phyloP scores from a whole-genome alignment of 92 coral and sea anemone species.

The Heteractis magnifica region DNA sequence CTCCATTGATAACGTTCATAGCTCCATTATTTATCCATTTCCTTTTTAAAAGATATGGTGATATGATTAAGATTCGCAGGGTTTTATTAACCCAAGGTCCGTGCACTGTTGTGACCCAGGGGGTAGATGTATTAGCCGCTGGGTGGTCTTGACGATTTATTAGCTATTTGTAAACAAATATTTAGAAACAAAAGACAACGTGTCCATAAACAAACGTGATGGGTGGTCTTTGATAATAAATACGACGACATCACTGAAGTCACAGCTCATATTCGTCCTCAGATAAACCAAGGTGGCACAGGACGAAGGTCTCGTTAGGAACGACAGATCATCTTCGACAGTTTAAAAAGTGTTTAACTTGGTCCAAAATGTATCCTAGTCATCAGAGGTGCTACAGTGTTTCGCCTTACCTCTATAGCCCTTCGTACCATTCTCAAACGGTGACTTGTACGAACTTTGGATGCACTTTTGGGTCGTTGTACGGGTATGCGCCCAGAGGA shows the following conservation, averaged over 20 bases:
- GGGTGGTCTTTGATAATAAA: conserved; percentile 72
- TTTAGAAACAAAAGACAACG: conserved; percentile 78
- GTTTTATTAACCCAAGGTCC: not conserved
- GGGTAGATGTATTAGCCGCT: conserved; percentile 19
- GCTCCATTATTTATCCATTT: conserved; percentile 14
- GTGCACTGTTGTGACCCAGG: not conserved
- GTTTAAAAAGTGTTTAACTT: too few species aligned
- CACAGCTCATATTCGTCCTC: not conserved
- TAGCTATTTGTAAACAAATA: conserved; percentile 89
- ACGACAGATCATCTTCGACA: not conserved
- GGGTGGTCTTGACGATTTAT: conserved; percentile 74
- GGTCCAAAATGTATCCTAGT: conserved; percentile 43
- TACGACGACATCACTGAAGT: not conserved
- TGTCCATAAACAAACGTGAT: conserved; percentile 79
- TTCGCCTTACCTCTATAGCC: conserved; percentile 48
- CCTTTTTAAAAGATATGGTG: conserved; percentile 4
- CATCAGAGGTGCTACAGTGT: conserved; percentile 43
- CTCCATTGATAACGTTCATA: not conserved
- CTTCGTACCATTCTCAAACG: conserved; percentile 33
- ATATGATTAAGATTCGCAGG: not conserved
- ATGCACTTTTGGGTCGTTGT: conserved; percentile 12
- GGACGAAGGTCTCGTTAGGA: not conserved
- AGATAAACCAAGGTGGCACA: not conserved
- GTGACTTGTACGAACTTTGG: conserved; percentile 15
- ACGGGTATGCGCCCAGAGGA: conserved; percentile 10